Conservation (phyloP, 2,888 invertebrate genomes). For the Sclerodermus sp. region DNA sequence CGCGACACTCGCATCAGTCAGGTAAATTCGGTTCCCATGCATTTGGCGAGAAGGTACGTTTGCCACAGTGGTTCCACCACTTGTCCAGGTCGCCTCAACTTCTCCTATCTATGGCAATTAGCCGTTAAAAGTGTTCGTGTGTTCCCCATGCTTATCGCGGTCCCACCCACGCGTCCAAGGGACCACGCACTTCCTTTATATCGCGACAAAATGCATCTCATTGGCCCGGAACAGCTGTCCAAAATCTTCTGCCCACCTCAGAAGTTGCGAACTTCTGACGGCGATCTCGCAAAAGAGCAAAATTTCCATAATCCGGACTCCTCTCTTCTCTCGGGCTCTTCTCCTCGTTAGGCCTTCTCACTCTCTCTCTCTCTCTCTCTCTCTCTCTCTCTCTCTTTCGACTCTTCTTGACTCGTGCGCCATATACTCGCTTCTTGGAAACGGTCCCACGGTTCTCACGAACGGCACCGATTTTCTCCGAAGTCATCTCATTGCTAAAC, state of each 20-base stretch:
- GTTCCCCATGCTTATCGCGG: constrained; percentile 33
- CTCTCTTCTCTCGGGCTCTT: constrained; percentile 1
- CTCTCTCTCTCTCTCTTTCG: constrained; percentile 16
- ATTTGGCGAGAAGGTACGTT: constrained; percentile 40
- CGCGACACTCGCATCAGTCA: constrained; percentile 30
- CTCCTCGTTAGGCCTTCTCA: constrained; percentile 6
- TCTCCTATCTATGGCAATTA: constrained; percentile 43
- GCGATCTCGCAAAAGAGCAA: constrained; percentile 29
- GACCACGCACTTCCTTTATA: constrained; percentile 37
- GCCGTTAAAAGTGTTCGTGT: constrained; percentile 45
- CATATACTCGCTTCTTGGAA: constrained; percentile 37
- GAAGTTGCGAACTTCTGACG: neutral
- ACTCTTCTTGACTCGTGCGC: neutral
- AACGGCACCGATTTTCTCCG: constrained; percentile 49
- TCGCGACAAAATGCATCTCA: constrained; percentile 50
- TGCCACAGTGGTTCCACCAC: no score
- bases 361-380: constrained; percentile 10
- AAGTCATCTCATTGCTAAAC: constrained; percentile 25
- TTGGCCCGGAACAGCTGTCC: constrained; percentile 39
- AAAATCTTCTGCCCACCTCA: constrained; percentile 20
- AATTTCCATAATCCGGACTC: constrained; percentile 37
- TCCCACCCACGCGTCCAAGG: constrained; percentile 31
- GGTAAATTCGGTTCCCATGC: constrained; percentile 46
- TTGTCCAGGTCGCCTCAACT: neutral
- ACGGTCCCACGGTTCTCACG: constrained; percentile 47